phyloP scores from a whole-genome alignment of 2,888 invertebrate species.

The Dynastes tityus region DNA sequence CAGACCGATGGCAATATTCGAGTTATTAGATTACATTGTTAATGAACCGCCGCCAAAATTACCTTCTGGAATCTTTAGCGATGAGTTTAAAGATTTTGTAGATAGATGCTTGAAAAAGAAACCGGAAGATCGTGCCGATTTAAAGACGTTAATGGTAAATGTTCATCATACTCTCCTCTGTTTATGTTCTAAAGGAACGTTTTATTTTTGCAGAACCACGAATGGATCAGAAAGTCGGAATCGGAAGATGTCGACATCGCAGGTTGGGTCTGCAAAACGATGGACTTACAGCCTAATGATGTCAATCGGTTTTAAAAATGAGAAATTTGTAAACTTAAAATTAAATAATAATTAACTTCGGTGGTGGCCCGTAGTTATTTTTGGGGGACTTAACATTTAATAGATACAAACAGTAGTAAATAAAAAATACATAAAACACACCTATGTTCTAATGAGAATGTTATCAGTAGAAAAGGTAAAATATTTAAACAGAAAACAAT shows the following conservation, averaged over 20 bases:
- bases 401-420: too few relatives aligned
- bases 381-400: too few relatives aligned
- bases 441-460: too few relatives aligned
- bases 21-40: conserved; percentile 98
- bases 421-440: too few relatives aligned
- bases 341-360: neutral
- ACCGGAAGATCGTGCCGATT: conserved; percentile 95
- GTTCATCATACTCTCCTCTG: too few relatives aligned
- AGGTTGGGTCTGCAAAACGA: conserved; percentile 93
- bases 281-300: conserved; percentile 85
- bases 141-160: conserved; percentile 91
- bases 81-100: conserved; percentile 96
- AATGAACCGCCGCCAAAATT: conserved; percentile 98
- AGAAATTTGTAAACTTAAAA: neutral
- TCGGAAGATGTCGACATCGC: conserved; percentile 94
- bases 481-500: too few relatives aligned
- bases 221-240: conserved; percentile 91
- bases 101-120: conserved; percentile 97
- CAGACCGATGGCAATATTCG: conserved; percentile 98
- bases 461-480: too few relatives aligned
- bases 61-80: conserved; percentile 91
- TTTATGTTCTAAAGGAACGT: neutral
- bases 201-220: conserved; percentile 81
- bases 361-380: too few relatives aligned
- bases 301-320: conserved; percentile 49